phyloP scores from a whole-genome alignment of 2,113 vertebrate genomes.

The Equus przewalskii region DNA sequence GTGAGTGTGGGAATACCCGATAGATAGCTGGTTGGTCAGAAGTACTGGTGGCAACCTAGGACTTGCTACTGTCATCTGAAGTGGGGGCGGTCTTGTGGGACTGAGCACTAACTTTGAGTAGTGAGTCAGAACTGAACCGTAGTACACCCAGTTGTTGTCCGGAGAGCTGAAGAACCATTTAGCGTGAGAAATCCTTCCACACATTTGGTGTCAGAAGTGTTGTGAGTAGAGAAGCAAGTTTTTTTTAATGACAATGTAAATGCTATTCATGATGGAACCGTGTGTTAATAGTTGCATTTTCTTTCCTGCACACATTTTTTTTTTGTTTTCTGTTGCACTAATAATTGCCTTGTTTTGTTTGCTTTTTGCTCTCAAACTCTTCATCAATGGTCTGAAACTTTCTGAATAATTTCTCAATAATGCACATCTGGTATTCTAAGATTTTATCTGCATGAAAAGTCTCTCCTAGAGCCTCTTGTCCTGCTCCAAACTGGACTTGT shows the following conservation, averaged over 20 bases:
- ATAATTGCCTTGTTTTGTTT: background rate
- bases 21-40: background rate
- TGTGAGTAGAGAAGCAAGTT: background rate
- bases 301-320: background rate
- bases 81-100: background rate
- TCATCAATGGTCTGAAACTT: background rate
- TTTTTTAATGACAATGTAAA: background rate
- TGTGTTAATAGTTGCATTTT: background rate
- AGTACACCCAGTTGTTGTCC: background rate
- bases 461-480: background rate
- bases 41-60: background rate
- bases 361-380: background rate
- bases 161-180: background rate
- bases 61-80: background rate
- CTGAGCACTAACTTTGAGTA: rapidly evolving
- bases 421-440: background rate
- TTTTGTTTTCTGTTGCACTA: background rate
- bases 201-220: background rate
- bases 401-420: background rate
- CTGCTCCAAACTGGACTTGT: background rate
- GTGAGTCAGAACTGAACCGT: no score
- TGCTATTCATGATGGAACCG: background rate
- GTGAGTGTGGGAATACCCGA: background rate
- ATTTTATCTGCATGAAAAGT: background rate
- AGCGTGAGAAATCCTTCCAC: background rate